Evolutionary conservation across 2,797 vertebrate genomes (phyloP), one percentile per base, ranked within the genome.

Genomic region (Anableps anableps): DNA sequence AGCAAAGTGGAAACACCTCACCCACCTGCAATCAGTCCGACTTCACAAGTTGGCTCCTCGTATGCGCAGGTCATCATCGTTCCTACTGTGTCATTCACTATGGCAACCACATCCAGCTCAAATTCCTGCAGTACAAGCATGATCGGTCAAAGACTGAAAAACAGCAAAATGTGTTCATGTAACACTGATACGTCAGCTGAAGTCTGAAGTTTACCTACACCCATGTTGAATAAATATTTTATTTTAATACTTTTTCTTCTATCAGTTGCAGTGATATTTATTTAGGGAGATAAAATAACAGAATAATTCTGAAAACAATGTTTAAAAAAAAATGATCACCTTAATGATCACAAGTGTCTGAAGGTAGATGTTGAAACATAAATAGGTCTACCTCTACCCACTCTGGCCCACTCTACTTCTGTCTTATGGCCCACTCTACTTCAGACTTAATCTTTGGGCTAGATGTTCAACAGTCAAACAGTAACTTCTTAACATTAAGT

Each of bases 61-160:
- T 99, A 99, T 0, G 98, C 98, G 83, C 99, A 99, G 26, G 98
- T 99, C 99, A 99, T 99, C 99, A 99, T 99, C 3, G 99, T 99
- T 72, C 99, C 99, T 84, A 99, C 99, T 0, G 98, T 99, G 93
- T 99, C 98, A 1, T 99, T 99, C 90, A 99, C 99, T 82, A 99
- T 95, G 8, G 99, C 98, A 47, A 99, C 99, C 80, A 99, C 97
- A 23, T 99, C 99, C 93, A 99, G 91, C 85, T 99, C 99, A 93
- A 99, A 99, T 90, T 99, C 99, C 99, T 99, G 74, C 50, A 31
- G 1, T 6, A 51, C 9, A n/a, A 53, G 10, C 2, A 68, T 1
- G 31, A 17, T 68, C 4, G 41, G 31, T 75, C 16, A 3, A 23
- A 55, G 11, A 23, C 26, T 10, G 11, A 26, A 45, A 14, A 4